Evolutionary conservation across 2,113 vertebrate species (phyloP).

Genomic region (Ranitomeya variabilis): DNA sequence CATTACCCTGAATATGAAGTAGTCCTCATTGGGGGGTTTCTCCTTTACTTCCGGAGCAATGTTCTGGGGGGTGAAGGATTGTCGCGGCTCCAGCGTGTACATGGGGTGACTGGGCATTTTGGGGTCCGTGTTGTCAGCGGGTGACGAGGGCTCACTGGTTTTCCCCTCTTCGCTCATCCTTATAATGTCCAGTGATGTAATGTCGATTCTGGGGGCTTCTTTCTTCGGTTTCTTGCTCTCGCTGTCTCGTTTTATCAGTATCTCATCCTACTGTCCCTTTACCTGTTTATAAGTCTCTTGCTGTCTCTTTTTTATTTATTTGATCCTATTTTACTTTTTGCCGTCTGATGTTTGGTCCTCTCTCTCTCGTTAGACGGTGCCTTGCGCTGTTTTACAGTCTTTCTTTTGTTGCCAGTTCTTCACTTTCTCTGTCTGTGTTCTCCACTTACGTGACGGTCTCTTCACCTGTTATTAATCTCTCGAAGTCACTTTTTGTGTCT

Average conservation of each 20-base stretch:
- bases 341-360: too few relatives aligned
- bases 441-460: not conserved
- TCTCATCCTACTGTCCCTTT: too few relatives aligned
- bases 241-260: not conserved
- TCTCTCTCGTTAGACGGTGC: too few relatives aligned
- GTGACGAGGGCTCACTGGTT: not conserved
- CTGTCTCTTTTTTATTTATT: not conserved
- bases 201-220: not conserved
- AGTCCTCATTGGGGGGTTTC: not conserved
- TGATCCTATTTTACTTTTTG: too few relatives aligned
- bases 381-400: not conserved
- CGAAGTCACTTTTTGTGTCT: too few relatives aligned
- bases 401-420: not conserved
- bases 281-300: not conserved
- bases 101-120: not conserved
- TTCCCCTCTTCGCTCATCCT: not conserved
- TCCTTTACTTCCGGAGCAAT: not conserved
- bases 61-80: constrained; percentile 16
- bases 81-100: constrained; percentile 35
- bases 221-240: not conserved
- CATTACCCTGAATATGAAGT: constrained; percentile 31
- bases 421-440: not conserved
- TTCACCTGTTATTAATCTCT: too few relatives aligned
- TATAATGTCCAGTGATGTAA: not conserved
- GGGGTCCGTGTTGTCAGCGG: not conserved